Evolutionary conservation across 2,888 invertebrate genomes (phyloP), one percentile per base, ranked within the genome.

Genomic region (Mycalesis mineus): DNA sequence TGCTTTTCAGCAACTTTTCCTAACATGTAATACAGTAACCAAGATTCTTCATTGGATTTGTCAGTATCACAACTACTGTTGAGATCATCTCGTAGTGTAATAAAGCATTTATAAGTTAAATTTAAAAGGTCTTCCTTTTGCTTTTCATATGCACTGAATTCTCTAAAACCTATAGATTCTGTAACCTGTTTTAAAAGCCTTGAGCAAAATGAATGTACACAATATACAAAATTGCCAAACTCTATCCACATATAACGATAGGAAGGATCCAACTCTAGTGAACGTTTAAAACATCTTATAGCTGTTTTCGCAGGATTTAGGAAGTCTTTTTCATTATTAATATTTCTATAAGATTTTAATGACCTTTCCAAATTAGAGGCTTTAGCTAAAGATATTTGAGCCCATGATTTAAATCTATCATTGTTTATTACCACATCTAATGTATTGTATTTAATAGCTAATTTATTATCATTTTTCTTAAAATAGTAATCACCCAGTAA

Each of bases 1-100:
- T 93, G 92, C 75, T 98, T 98, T 79, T 98, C 98, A 0, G 95
- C 93, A 53, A 98, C 95, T 91, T 98, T 98, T 0, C 97, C 98
- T n/a, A 98, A 88, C 95, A 98, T 97, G 75, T 98, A 98, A 78
- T 96, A 96, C 72, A 96, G 94, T 36, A 98, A 88, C 98, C 98
- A 98, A 57, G 95, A 92, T 74, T 98, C 98, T 74, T 97, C 97
- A 63, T 93, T 92, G 0, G 90, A 81, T 62, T 91, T 91, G 54
- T 92, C 92, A 0, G 88, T 80, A 64, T 91, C 91, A 52, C 75
- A 79, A 59, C 79, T 85, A 45, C 80, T 85, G 59, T 92, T 91
- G 55, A 92, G 91, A 65, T 93, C 91, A 55, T 91, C 90, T 57
- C 94, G 91, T 1, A 94, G 94, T 31, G 92, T 91, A 31, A 91